Percentiles rank a stretch among this genome's conserved stretches.
phyloP scores from a whole-genome alignment of 37 sponge, comb jelly and placozoan species.

The Theonella swinhoei region DNA sequence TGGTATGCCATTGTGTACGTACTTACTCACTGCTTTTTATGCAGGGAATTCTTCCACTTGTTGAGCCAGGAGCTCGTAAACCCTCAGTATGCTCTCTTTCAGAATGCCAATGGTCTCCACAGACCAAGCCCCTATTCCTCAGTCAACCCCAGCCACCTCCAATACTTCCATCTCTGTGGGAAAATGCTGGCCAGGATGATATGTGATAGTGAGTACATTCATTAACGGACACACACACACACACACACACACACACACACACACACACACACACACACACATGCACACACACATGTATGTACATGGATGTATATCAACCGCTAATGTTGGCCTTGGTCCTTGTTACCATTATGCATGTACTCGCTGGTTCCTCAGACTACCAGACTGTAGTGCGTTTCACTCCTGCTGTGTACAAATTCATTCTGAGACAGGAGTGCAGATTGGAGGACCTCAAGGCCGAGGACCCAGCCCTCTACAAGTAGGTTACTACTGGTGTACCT shows the following conservation, averaged over 20 bases:
- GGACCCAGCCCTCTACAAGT: constrained; percentile 56
- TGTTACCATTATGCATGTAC: too few relatives aligned
- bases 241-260: too few relatives aligned
- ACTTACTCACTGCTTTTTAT: too few relatives aligned
- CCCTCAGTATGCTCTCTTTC: constrained; percentile 71
- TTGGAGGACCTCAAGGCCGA: constrained; percentile 60
- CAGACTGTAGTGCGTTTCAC: constrained; percentile 53
- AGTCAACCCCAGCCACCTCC: constrained; percentile 57
- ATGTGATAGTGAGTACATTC: constrained; percentile 44
- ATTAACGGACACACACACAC: too few relatives aligned
- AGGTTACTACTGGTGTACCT: too few relatives aligned
- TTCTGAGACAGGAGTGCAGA: constrained; percentile 30
- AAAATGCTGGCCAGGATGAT: constrained; percentile 61
- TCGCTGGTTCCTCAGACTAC: constrained; percentile 28
- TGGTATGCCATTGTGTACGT: too few relatives aligned
- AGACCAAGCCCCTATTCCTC: constrained; percentile 58
- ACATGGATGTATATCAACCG: too few relatives aligned
- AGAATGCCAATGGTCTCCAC: constrained; percentile 52
- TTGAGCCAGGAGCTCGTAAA: constrained; percentile 58
- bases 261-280: too few relatives aligned
- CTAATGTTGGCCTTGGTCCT: too few relatives aligned
- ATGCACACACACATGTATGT: too few relatives aligned
- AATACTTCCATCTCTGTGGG: constrained; percentile 68
- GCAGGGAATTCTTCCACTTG: constrained; percentile 80
- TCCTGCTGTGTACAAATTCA: constrained; percentile 74